Percentiles rank a stretch among this genome's conserved stretches.
phyloP scores from a whole-genome alignment of 2,888 invertebrate genomes.

The Uloborus plumipes region DNA sequence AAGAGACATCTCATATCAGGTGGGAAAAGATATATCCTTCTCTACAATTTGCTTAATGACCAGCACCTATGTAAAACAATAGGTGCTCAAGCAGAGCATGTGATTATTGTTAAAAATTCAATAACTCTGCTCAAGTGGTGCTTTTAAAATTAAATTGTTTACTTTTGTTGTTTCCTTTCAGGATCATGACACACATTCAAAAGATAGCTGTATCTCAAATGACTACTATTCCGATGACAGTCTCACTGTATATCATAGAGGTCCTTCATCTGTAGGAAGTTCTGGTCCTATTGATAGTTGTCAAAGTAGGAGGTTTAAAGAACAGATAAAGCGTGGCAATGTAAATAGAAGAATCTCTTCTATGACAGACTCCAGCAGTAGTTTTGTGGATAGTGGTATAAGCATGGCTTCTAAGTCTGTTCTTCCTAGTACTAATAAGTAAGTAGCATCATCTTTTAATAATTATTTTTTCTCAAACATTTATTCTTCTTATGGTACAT shows the following conservation, averaged over 20 bases:
- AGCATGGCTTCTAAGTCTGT: conserved; percentile 69
- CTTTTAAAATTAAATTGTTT: background rate
- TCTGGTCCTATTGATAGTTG: conserved; percentile 6
- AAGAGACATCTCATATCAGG: too few species aligned
- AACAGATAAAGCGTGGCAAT: conserved; percentile 61
- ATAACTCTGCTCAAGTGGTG: background rate
- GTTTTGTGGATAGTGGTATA: conserved; percentile 71
- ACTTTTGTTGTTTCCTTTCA: conserved; percentile 55
- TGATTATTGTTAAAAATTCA: background rate
- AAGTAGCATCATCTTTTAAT: conserved; percentile 30
- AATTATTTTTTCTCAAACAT: background rate
- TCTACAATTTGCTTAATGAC: too few species aligned
- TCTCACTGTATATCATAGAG: background rate
- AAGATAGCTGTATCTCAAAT: conserved; percentile 81
- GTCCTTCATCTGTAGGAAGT: background rate
- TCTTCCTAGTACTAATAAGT: conserved; percentile 42
- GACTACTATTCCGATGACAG: conserved; percentile 76
- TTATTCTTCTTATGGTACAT: too few species aligned
- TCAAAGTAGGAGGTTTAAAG: conserved; percentile 22
- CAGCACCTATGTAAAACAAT: too few species aligned
- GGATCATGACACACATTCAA: conserved; percentile 78
- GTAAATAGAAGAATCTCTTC: conserved; percentile 50
- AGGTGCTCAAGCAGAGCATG: too few species aligned
- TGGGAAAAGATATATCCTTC: too few species aligned
- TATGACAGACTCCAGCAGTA: conserved; percentile 69